These are phyloP conservation scores for Tillus elongatus DNA, from an alignment of 2,888 invertebrate genomes.

Conservation along the genomic window DNA sequence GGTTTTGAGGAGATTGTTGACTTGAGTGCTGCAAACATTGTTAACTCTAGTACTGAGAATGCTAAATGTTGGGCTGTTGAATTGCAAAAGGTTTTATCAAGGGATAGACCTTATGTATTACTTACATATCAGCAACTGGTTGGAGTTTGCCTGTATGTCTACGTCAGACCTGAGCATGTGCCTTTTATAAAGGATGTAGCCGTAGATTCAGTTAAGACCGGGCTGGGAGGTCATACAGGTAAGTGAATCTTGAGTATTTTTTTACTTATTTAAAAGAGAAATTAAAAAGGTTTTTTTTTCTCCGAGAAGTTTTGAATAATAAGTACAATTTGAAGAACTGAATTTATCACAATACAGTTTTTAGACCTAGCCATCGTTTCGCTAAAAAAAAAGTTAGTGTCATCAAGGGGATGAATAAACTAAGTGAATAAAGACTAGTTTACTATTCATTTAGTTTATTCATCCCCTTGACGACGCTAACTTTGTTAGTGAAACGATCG, in stretches of 20 bases:
- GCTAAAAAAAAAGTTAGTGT: too few relatives aligned
- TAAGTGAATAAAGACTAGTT: too few relatives aligned
- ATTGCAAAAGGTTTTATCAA: constrained; percentile 78
- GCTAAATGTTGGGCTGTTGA: constrained; percentile 94
- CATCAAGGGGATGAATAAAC: too few relatives aligned
- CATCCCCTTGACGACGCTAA: too few relatives aligned
- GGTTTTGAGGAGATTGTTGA: constrained; percentile 99
- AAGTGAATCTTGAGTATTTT: constrained; percentile 8
- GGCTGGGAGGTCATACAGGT: constrained; percentile 91
- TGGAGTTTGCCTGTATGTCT: constrained; percentile 94
- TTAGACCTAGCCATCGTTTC: too few relatives aligned
- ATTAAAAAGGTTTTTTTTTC: too few relatives aligned
- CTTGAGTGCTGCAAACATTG: constrained; percentile 94
- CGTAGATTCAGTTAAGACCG: constrained; percentile 94
- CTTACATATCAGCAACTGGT: constrained; percentile 92
- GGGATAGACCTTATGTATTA: constrained; percentile 77
- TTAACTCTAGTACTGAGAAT: constrained; percentile 90
- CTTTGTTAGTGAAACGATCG: too few relatives aligned
- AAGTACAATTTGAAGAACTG: too few relatives aligned
- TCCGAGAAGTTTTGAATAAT: too few relatives aligned
- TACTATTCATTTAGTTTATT: too few relatives aligned
- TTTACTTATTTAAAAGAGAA: too few relatives aligned
- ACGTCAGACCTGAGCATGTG: constrained; percentile 80
- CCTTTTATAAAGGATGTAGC: constrained; percentile 88
- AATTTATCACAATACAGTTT: too few relatives aligned